These are phyloP conservation scores for Trachemys scripta DNA, from an alignment of 2,113 vertebrate species.

Conservation along the genomic window DNA sequence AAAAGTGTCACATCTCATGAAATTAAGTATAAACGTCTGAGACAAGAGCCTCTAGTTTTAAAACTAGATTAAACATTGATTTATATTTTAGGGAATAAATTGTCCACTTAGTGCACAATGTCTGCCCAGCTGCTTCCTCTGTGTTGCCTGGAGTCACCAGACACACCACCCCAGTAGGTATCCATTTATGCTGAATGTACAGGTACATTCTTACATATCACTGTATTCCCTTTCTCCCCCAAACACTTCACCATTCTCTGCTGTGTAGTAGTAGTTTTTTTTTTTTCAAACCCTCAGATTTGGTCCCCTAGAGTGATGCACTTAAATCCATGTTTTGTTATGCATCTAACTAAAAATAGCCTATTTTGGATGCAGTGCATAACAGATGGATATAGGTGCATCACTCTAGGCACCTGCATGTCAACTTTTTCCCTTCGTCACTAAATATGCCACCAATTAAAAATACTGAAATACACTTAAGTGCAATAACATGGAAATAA, in stretches of 20 bases:
- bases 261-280: not conserved
- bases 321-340: not conserved
- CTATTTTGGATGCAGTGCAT: not conserved
- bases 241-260: not conserved
- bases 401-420: not conserved
- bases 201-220: not conserved
- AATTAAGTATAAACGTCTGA: not conserved
- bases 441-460: no score
- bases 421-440: no score
- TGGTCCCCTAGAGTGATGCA: rapidly evolving
- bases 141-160: not conserved
- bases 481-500: not conserved
- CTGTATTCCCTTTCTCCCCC: not conserved
- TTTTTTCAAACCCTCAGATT: not conserved
- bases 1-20: not conserved
- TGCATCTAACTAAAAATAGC: not conserved
- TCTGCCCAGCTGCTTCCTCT: not conserved
- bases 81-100: not conserved
- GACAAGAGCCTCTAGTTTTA: not conserved
- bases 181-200: not conserved
- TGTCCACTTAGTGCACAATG: not conserved
- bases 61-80: not conserved
- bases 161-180: not conserved
- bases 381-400: not conserved
- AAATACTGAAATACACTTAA: no score